phyloP scores from a whole-genome alignment of 1,140 invertebrate genomes.

The Theocolax elegans region DNA sequence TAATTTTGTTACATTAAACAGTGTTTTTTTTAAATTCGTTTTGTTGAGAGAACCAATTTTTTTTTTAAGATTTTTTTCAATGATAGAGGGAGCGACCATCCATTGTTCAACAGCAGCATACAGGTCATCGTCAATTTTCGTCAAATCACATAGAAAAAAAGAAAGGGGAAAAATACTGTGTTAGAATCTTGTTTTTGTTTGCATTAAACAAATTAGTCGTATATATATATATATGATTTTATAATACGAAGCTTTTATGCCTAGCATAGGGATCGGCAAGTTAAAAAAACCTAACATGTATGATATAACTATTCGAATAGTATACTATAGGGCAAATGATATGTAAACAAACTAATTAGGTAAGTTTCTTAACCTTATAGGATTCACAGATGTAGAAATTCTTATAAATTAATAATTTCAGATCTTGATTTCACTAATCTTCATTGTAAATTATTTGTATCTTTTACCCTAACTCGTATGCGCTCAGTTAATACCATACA shows the following conservation, averaged over 20 bases:
- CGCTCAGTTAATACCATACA: no score
- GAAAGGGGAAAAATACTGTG: constrained; percentile 67
- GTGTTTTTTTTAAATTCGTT: constrained; percentile 31
- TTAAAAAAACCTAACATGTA: background rate
- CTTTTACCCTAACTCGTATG: no score
- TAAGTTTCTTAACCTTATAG: no score
- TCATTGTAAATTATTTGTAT: no score
- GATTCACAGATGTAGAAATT: no score
- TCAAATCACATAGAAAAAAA: constrained; percentile 70
- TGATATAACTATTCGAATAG: background rate
- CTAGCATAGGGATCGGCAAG: constrained; percentile 36
- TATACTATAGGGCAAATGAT: background rate
- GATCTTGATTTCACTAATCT: no score
- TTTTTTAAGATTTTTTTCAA: constrained; percentile 19
- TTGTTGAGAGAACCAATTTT: background rate
- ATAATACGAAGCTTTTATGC: constrained; percentile 16
- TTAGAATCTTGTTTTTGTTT: constrained; percentile 57
- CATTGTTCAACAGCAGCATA: constrained; percentile 66
- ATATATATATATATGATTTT: background rate
- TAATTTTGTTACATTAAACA: no score
- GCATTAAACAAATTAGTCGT: background rate
- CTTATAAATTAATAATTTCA: no score
- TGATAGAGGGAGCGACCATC: constrained; percentile 59
- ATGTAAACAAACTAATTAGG: no score
- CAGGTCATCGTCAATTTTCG: constrained; percentile 69